Base-by-base conservation (phyloP, 2,113 vertebrate genomes). In the Stomatorhinus ivindoensis region DNA sequence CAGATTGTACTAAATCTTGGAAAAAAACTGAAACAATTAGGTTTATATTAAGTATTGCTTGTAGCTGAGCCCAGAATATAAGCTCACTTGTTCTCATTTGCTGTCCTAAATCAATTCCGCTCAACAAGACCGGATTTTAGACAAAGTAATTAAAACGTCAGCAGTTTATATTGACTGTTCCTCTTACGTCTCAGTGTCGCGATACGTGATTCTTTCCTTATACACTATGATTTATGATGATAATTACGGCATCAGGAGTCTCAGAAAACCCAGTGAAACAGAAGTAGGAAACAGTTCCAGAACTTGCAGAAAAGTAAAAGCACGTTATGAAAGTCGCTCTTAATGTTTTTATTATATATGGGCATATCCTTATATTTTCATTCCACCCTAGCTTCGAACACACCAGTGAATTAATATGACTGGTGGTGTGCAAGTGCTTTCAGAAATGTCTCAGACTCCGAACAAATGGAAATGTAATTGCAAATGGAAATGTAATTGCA, bases 71-170 rank as follows among this genome's bases (percentile, higher is more conserved):
- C 92, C 89, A 86, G 61, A 93, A 91, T 91, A 86, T 86, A 51
- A 83, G 80, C 92, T 89, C 91, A 92, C 91, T 91, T 92, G 91
- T 92, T 93, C 91, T 92, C 90, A 92, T 92, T 91, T 92, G 87
- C 91, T 89, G 55, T 89, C 69, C 90, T 88, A 92, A 91, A 93
- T 92, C 90, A 90, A 85, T 24, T 89, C 87, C 53, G 85, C 85
- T 92, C 89, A 90, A 88, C 51, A 73, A 35, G 48, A 86, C 53
- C 51, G 89, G 87, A 89, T 91, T 89, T 69, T 89, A 90, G 90
- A 91, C 90, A 91, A 91, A 90, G 91, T 92, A 92, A 92, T 93
- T 92, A 93, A 92, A 91, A 92, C 90, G 92, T 91, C 91, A 92
- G 90, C 85, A 89, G 90, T 85, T 91, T 90, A 90, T 91, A 91